Evolutionary conservation across 2,797 vertebrate genomes (phyloP), one percentile per base, ranked within the genome.

Genomic region (Acomys russatus): DNA sequence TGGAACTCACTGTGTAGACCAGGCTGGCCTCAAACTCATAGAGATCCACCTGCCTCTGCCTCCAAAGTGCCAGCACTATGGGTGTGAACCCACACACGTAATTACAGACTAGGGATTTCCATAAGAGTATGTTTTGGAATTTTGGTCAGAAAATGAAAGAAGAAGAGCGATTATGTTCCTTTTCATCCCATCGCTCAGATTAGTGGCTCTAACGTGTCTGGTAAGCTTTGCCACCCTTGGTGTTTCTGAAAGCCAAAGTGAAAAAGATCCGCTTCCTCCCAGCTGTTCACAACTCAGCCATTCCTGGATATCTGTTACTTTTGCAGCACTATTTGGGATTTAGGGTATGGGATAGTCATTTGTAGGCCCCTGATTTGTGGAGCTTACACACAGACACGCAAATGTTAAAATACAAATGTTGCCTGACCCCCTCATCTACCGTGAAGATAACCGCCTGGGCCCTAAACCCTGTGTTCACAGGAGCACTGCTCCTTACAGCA

Each of bases 191-290:
- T 56, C 70, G 74, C 33, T 87, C 95, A 28, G 54, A 83, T 76
- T 93, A 64, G 35, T 85, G 56, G 91, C n/a, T 77, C 3, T 20
- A 90, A 77, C 25, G 49, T 10, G 8, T 88, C 80, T 51, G 33
- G 33, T 87, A 84, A 92, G 56, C 64, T 89, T 44, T 68, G 51
- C 92, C 61, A 89, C 64, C 51, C 83, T 89, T 22, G 0, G 63
- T 64, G 15, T 76, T 95, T 95, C 80, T 90, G 79, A 77, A 96
- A 97, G 51, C 80, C 25, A 63, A 80, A 74, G 3, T 83, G 44
- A n/a, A 89, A 92, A 77, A 77, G 38, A 90, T 35, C 8, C 12
- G 66, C 59, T 85, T 85, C 71, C 90, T 63, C 25, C n/a, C 51
- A 66, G 64, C 61, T 74, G 1, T 35, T 91, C 56, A 63, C 9